Conservation (phyloP, 2,888 invertebrate species). For the Eucriotettix oculatus region DNA sequence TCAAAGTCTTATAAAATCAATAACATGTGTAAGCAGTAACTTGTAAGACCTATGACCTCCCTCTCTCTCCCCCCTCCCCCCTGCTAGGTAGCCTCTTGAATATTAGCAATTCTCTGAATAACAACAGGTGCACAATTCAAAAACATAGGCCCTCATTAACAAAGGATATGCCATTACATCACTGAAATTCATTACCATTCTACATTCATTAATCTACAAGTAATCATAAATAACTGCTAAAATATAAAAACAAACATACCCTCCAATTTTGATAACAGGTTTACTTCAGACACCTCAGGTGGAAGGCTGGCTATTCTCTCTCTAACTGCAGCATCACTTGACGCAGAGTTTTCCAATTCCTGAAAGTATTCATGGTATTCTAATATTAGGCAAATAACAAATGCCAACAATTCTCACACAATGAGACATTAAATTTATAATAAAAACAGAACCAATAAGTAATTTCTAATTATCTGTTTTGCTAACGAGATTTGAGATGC, state of each 20-base stretch:
- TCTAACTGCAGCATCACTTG: constrained; percentile 81
- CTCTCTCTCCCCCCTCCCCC: too few species aligned
- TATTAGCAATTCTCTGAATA: too few species aligned
- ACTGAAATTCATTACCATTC: not conserved
- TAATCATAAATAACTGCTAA: not conserved
- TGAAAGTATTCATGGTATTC: constrained; percentile 26
- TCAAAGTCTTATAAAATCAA: too few species aligned
- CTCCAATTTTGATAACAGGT: constrained; percentile 68
- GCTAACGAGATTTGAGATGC: too few species aligned
- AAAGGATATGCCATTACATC: too few species aligned
- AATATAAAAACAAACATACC: constrained; percentile 28
- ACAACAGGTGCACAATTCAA: too few species aligned
- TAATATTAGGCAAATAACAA: constrained; percentile 7
- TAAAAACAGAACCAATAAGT: not conserved
- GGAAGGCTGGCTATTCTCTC: constrained; percentile 88
- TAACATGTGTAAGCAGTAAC: too few species aligned
- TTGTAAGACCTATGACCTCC: too few species aligned
- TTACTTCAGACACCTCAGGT: constrained; percentile 84
- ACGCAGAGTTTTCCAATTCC: constrained; percentile 86
- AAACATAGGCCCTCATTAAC: too few species aligned
- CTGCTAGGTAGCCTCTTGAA: too few species aligned
- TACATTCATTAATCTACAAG: not conserved
- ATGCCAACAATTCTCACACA: constrained; percentile 2
- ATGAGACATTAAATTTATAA: constrained; percentile 1
- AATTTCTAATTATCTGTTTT: not conserved